Evolutionary conservation across 2,888 invertebrate genomes (phyloP), one percentile per base, ranked within the genome.

Genomic region (Microdon myrmicae): DNA sequence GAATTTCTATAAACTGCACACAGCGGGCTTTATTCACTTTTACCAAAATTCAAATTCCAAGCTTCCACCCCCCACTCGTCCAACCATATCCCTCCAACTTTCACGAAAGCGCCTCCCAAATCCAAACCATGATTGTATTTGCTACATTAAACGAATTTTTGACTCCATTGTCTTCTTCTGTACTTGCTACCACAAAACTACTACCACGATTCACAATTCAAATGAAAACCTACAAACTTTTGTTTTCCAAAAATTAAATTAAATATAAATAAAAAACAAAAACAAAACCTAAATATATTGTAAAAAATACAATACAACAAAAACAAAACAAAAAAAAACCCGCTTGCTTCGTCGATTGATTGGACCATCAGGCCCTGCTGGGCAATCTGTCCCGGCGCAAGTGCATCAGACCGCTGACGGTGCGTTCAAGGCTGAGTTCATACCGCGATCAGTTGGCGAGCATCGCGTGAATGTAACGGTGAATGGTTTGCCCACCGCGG

Each of bases 401-500:
- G 92, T 94, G 68, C 88, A 91, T 74, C 87, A 93, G 74, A 87
- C 90, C 59, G 90, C 91, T 68, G 85, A 89, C 67, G 90, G 89
- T 37, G 87, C 88, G 66, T 93, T 92, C 82, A 87, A 89, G 67
- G 94, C 96, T 2, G 94, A 96, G 79, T 97, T 96, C 79, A 90
- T 90, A 61, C 96, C 96, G 7, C 83, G 90, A 70, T 88, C 91
- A 37, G 95, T 96, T 58, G 96, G 96, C 32, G 94, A 95, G 74
- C 95, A 96, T 79, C 86, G 90, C 60, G 90, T 96, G 66, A 89
- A 92, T 72, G 92, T 96, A 64, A 88, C 88, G 56, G 91, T 93
- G 61, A 90, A 88, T 75, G 89, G 90, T 68, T 80, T 86, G 71
- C 89, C 94, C 7, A 90, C 95, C 60, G 89, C 90, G 13, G 96